Base-by-base conservation (phyloP, 2,113 vertebrate genomes). In the Psilopsiagon aurifrons region DNA sequence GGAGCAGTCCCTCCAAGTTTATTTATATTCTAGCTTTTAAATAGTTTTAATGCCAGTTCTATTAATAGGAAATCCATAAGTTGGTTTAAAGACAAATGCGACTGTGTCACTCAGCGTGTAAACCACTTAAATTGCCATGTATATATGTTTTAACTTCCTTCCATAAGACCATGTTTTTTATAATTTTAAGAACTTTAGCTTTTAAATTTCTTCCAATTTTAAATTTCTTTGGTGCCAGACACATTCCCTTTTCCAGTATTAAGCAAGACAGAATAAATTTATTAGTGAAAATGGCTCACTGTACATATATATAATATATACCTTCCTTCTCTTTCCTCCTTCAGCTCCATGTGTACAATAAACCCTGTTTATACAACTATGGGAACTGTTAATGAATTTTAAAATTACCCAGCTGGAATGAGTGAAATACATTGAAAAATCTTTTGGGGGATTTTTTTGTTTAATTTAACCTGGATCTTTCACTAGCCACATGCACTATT, bases 181-280 rank as follows among this genome's bases (percentile, higher is more conserved):
- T 98, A 97, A 97, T 97, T 97, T 96, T 92, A 96, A 96, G 92
- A 96, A 98, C 79, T 92, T 97, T 89, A 96, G 86, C 96, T 98
- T 98, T 98, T 96, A 88, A 94, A 91, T 97, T 95, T 93, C 35
- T 97, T 97, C 96, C 95, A 91, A 83, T 96, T 96, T 96, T 64
- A 94, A 83, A 90, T 90, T 96, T 82, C 78, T 97, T 97, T 97
- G 95, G 94, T 97, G 97, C 97, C 98, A 98, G 97, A 97, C 96
- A 98, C 98, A 98, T 98, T 98, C 98, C 98, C 67, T 96, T 86
- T 97, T 94, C 89, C 98, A 98, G 97, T 98, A 92, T 98, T 98
- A 95, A 95, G 96, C 96, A 97, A 97, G 94, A 95, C 82, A 97
- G 94, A 96, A 97, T 90, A 92, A 97, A 95, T 95, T 97, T 97